A percentile compares a stretch with the other conserved stretches of the same genome.
phyloP scores from a whole-genome alignment of 2,888 invertebrate species.

The Epistrophe grossulariae region DNA sequence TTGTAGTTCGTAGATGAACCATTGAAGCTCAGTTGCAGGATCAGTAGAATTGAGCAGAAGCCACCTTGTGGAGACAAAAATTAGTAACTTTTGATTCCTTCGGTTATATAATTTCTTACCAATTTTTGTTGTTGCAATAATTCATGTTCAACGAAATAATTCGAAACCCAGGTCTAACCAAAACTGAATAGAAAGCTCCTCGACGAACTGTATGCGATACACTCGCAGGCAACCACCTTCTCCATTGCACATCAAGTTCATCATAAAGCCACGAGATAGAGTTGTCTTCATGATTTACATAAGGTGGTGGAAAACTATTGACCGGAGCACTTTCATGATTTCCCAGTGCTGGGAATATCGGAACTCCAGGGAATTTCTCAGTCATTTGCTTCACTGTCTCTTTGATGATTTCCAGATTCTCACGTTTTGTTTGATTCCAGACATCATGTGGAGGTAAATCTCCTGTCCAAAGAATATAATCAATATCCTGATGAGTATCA shows the following conservation, averaged over 20 bases:
- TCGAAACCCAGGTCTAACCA: conserved; percentile 94
- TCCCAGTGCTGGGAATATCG: conserved; percentile 97
- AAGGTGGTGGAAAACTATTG: conserved; percentile 96
- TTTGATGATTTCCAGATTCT: conserved; percentile 93
- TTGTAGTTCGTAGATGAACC: conserved; percentile 97
- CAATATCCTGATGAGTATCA: conserved; percentile 94
- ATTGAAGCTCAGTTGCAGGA: conserved; percentile 96
- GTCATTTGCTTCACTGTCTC: conserved; percentile 94
- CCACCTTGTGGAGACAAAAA: conserved; percentile 85
- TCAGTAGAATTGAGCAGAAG: conserved; percentile 96
- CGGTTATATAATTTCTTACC: conserved; percentile 84
- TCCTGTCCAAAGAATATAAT: conserved; percentile 98
- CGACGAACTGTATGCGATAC: conserved; percentile 93
- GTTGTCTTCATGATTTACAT: conserved; percentile 91
- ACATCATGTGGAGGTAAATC: conserved; percentile 98
- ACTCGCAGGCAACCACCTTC: conserved; percentile 94
- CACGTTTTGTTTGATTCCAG: conserved; percentile 95
- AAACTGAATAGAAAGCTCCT: conserved; percentile 96
- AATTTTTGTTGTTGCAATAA: conserved; percentile 97
- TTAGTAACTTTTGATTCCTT: background rate
- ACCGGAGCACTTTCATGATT: conserved; percentile 99
- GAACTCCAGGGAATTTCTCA: conserved; percentile 94
- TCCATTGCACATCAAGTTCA: conserved; percentile 94
- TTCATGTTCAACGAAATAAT: conserved; percentile 98
- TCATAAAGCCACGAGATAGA: conserved; percentile 97